phyloP scores from a whole-genome alignment of 2,797 vertebrate species.

The Buceros bicornis region DNA sequence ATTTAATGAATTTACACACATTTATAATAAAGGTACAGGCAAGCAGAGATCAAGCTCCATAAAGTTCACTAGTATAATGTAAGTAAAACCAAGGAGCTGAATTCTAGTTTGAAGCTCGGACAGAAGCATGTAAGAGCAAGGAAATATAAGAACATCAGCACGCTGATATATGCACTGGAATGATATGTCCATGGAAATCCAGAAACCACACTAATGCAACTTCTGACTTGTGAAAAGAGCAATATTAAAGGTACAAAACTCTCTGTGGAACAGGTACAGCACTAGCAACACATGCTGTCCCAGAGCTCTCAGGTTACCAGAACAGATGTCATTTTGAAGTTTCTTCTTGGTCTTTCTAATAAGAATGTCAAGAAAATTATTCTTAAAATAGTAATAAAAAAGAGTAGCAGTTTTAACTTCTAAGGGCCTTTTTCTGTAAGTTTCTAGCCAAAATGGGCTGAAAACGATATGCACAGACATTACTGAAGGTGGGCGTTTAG shows the following conservation, averaged over 20 bases:
- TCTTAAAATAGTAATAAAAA: not conserved
- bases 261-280: not conserved
- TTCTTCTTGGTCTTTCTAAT: not conserved
- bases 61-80: not conserved
- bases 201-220: not conserved
- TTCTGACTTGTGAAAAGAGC: not conserved
- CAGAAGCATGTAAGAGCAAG: not conserved
- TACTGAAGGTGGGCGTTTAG: not conserved
- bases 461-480: not conserved
- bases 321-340: not conserved
- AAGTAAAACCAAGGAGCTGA: not conserved
- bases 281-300: rapidly evolving
- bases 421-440: not conserved
- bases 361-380: not conserved
- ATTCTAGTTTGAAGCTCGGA: not conserved
- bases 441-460: not conserved
- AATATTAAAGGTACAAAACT: not conserved
- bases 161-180: not conserved
- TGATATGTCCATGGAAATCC: not conserved
- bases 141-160: not conserved
- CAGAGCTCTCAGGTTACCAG: not conserved
- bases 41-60: not conserved
- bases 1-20: not conserved
- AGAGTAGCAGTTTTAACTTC: not conserved
- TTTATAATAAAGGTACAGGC: not conserved